Percentiles rank a stretch among this genome's conserved stretches.
phyloP scores from a whole-genome alignment of 2,797 vertebrate species.

The Coccyzus lansbergi region DNA sequence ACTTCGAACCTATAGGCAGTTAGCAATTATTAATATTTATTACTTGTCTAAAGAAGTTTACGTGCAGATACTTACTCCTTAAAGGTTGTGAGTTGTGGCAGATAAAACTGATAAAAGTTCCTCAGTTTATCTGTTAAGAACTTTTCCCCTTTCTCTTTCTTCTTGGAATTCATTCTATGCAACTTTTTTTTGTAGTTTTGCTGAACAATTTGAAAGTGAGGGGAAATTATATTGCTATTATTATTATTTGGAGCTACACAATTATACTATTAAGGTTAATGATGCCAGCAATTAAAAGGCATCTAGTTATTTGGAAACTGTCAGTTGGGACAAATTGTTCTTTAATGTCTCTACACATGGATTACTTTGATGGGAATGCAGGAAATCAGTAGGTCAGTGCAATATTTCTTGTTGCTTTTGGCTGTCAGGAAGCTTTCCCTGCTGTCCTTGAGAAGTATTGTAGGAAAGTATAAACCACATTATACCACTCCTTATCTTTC shows the following conservation, averaged over 20 bases:
- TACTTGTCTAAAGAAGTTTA: constrained; percentile 55
- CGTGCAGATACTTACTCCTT: constrained; percentile 58
- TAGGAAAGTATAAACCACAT: constrained; percentile 69
- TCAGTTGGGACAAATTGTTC: constrained; percentile 77
- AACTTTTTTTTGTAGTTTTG: constrained; percentile 31
- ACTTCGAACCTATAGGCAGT: constrained; percentile 66
- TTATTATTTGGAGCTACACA: constrained; percentile 72
- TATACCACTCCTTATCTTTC: constrained; percentile 76
- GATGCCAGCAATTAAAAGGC: constrained; percentile 85
- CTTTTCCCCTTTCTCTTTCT: neutral
- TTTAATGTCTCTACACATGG: constrained; percentile 75
- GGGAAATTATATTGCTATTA: constrained; percentile 65
- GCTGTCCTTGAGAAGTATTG: constrained; percentile 75
- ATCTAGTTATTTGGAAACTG: constrained; percentile 81
- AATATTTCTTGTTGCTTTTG: constrained; percentile 77
- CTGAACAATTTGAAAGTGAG: constrained; percentile 32
- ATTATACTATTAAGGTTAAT: constrained; percentile 85
- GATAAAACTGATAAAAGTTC: constrained; percentile 65
- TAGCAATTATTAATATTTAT: constrained; percentile 79
- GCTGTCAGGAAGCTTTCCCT: constrained; percentile 72
- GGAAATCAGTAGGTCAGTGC: constrained; percentile 74
- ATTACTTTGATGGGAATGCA: constrained; percentile 75
- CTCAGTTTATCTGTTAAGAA: constrained; percentile 33
- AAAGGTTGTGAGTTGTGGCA: constrained; percentile 57
- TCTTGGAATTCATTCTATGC: neutral